Evolutionary conservation across 2,888 invertebrate species (phyloP), one percentile per base, ranked within the genome.

Genomic region (Tigriopus californicus): DNA sequence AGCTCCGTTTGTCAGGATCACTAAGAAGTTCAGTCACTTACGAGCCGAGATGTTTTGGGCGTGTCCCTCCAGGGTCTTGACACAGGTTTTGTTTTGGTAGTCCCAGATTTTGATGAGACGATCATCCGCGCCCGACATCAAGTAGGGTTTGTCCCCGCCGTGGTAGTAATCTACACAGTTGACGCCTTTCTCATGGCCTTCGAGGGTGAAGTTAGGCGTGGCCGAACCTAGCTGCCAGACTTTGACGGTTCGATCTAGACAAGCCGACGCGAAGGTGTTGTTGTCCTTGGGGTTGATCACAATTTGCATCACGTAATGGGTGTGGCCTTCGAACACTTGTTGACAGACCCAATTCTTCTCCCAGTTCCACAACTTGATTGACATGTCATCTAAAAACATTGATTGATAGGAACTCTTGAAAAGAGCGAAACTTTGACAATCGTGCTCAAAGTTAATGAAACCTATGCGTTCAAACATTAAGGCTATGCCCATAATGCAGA

Each of bases 341-440:
- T 97, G 95, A 67, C 94, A 91, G 0, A 85, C 79, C 97, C 97
- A 99, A 67, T 87, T 80, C 70, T 95, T 94, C 59, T 98, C 98
- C 98, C 98, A 98, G 72, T 99, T 98, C 98, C 98, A 98, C 61
- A 99, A 72, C 72, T 99, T 99, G 63, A 99, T 92, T 60, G 91
- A 75, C 85, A 98, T 87, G 69, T 99, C 98, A 78, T 98, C 97
- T 89, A 71, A 51, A n/a, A 25, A 13, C 4, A 33, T 5, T 33
- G 8, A 33, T 33, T 8, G n/a, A n/a, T n/a, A n/a, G n/a, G n/a
- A n/a, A n/a, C n/a, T n/a, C n/a, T n/a, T n/a, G n/a, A n/a, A n/a
- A n/a, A n/a, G n/a, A n/a, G n/a, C n/a, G n/a, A n/a, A n/a, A n/a
- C n/a, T n/a, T n/a, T n/a, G n/a, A n/a, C n/a, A n/a, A n/a, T n/a